Conservation (phyloP, 2,797 vertebrate species). For the Lacerta viridis region DNA sequence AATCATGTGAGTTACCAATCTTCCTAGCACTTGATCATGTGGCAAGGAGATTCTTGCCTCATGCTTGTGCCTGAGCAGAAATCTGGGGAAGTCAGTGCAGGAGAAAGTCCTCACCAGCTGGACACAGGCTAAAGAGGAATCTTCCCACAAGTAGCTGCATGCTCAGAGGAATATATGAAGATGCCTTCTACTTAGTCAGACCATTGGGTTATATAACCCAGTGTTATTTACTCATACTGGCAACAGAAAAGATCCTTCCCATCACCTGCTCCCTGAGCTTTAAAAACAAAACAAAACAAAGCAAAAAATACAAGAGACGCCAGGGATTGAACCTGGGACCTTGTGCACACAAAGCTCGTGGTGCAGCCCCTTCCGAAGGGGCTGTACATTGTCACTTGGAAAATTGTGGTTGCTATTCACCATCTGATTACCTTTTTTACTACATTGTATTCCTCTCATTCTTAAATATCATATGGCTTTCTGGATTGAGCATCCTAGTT, state of each 20-base stretch:
- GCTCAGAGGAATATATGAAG: not conserved
- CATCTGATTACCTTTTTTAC: too few relatives aligned
- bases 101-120: not conserved
- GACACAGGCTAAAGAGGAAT: not conserved
- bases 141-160: not conserved
- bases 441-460: not conserved
- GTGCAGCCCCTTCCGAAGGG: not conserved
- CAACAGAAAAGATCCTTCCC: not conserved
- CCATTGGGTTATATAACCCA: too few relatives aligned
- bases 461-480: not conserved
- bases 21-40: not conserved
- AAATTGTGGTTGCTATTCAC: not conserved
- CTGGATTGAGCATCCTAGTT: not conserved
- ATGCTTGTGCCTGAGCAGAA: not conserved
- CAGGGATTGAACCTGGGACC: not conserved
- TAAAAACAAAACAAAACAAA: not conserved
- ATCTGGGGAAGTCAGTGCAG: not conserved
- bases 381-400: not conserved
- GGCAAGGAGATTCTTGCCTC: not conserved
- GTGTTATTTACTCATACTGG: not conserved
- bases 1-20: not conserved
- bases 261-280: not conserved
- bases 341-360: not conserved
- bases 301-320: not conserved
- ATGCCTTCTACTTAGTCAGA: not conserved